Base-by-base conservation (phyloP, 92 coral and sea anemone species). In the Pocillopora grandis region DNA sequence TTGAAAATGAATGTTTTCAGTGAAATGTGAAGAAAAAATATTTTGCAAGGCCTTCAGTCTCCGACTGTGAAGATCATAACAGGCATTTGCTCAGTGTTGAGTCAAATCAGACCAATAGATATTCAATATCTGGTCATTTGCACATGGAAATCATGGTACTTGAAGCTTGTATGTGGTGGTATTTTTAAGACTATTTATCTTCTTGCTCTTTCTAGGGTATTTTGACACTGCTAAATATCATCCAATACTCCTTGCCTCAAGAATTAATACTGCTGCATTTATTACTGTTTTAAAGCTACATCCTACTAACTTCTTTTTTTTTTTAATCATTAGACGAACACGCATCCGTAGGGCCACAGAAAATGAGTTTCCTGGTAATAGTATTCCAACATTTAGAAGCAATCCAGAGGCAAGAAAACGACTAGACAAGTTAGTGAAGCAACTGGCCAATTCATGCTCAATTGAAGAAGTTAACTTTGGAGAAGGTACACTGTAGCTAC, bases 401-500 rank as follows among this genome's bases (percentile, higher is more conserved):
- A 58, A 57, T 52, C 79, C 79, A 36, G 79, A 75, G 35, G 79
- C 63, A 75, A 75, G 62, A 75, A 52, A 17, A 75, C 27, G 64
- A 58, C 64, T 75, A 21, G 79, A 75, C 33, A 52, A 75, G 33
- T 49, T 75, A 52, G 79, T 75, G 79, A 58, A 75, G 64, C 61
- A 75, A 48, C 64, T 75, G 58, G 58, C 64, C 14, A 19, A 42
- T 20, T 5, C 76, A 56, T 80, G 77, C 66, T 14, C 55, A 23
- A 3, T 68, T 15, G 55, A 68, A 68, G 64, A 68, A 68, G 48
- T 68, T 71, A 14, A 36, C 33, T 80, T 80, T 80, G 85, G 55
- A 66, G 82, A 63, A 62, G 82, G 82, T 78, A 78, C 19, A 58
- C 33, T 75, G 58, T 33, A 72, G 66, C 66, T 62, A 62, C 27